Conservation (phyloP, 2,113 vertebrate genomes). For the Sporophila hypoxantha region DNA sequence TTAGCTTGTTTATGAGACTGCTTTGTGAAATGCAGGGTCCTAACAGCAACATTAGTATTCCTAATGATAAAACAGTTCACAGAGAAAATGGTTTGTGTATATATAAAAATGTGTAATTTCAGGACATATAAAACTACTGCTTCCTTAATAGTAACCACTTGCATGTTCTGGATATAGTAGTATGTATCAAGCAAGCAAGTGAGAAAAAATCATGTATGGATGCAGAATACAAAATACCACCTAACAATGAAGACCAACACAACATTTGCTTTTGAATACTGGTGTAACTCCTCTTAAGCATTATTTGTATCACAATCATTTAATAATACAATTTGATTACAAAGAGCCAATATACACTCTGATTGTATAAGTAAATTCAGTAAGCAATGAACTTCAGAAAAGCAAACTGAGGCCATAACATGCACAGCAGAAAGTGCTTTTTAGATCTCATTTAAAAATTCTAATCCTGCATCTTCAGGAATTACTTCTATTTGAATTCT, state of each 20-base stretch:
- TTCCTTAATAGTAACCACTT: not conserved
- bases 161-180: not conserved
- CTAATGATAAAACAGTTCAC: not conserved
- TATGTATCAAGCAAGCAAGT: not conserved
- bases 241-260: not conserved
- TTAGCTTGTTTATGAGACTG: not conserved
- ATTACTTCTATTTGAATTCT: not conserved
- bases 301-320: not conserved
- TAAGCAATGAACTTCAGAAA: not conserved
- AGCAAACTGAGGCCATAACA: not conserved
- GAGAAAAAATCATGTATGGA: not conserved
- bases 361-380: not conserved
- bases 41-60: not conserved
- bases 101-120: not conserved
- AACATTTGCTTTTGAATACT: not conserved
- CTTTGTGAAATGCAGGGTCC: not conserved
- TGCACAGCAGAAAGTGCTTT: not conserved
- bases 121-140: not conserved
- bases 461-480: not conserved
- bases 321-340: slow-evolving; percentile 13
- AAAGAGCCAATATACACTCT: not conserved
- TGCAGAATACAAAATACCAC: not conserved
- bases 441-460: not conserved
- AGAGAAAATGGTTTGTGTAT: not conserved
- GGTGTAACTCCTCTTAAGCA: not conserved